Conservation (phyloP, 2,797 vertebrate genomes). For the Gambusia yucatana region DNA sequence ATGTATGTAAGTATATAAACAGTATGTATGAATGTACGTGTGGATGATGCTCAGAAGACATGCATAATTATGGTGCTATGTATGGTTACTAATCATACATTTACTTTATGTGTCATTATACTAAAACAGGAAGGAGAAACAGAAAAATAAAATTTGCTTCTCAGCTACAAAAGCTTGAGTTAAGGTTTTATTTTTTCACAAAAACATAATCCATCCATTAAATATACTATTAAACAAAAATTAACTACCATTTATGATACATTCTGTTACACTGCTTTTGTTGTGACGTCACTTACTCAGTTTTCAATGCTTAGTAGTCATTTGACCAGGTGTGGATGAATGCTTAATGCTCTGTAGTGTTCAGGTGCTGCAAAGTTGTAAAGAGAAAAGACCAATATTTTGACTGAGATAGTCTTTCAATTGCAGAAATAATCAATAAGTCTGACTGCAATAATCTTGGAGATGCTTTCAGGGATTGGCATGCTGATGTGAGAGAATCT, state of each 20-base stretch:
- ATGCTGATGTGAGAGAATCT: neutral
- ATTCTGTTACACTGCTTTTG: neutral
- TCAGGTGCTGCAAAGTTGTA: no score
- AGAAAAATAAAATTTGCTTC: constrained; percentile 66
- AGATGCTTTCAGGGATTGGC: neutral
- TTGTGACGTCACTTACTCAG: neutral
- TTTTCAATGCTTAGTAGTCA: neutral
- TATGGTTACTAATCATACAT: constrained; percentile 66
- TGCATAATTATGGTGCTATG: constrained; percentile 76
- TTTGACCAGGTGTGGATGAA: neutral
- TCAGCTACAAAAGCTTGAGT: constrained; percentile 26
- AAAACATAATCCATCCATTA: neutral
- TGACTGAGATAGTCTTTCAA: neutral
- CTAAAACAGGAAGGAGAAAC: constrained; percentile 74
- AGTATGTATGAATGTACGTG: constrained; percentile 28
- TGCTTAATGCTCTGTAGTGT: neutral
- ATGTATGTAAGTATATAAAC: constrained; percentile 56
- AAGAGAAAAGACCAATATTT: neutral
- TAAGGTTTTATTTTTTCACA: neutral
- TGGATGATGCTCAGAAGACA: constrained; percentile 67
- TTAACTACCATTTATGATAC: neutral
- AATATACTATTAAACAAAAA: neutral
- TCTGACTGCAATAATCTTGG: neutral
- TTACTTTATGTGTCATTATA: constrained; percentile 71
- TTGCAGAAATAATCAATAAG: neutral